Conservation (phyloP, 2,113 vertebrate genomes). For the Lepidothrix coronata region DNA sequence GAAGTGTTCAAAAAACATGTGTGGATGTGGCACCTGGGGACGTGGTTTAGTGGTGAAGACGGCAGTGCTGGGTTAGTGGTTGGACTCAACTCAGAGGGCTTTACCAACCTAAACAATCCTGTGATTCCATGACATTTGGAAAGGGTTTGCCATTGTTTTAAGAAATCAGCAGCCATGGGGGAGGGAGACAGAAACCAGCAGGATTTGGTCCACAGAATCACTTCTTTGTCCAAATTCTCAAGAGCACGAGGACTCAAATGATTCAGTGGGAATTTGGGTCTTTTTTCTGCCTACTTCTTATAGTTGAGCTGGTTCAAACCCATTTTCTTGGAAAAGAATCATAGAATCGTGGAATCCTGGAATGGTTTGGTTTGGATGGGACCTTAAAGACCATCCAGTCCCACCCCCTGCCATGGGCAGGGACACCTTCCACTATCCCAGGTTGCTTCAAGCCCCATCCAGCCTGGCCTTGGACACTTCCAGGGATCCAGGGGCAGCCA, state of each 20-base stretch:
- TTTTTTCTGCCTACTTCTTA: neutral
- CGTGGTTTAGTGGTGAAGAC: neutral
- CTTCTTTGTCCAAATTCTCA: neutral
- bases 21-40: neutral
- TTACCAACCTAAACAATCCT: neutral
- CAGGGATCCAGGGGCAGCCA: neutral
- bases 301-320: neutral
- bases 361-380: neutral
- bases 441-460: fast-evolving
- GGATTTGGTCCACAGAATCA: neutral
- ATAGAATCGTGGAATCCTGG: neutral
- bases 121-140: neutral
- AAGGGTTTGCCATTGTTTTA: neutral
- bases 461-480: fast-evolving
- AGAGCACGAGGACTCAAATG: neutral
- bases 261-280: neutral
- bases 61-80: neutral
- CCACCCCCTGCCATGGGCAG: neutral
- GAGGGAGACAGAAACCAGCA: neutral
- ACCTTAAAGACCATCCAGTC: neutral
- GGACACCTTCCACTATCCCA: neutral
- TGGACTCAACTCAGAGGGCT: neutral
- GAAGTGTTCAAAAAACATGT: neutral
- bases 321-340: neutral
- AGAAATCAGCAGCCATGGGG: neutral